Conservation (phyloP, 2,888 invertebrate species). For the Tachina grossa region DNA sequence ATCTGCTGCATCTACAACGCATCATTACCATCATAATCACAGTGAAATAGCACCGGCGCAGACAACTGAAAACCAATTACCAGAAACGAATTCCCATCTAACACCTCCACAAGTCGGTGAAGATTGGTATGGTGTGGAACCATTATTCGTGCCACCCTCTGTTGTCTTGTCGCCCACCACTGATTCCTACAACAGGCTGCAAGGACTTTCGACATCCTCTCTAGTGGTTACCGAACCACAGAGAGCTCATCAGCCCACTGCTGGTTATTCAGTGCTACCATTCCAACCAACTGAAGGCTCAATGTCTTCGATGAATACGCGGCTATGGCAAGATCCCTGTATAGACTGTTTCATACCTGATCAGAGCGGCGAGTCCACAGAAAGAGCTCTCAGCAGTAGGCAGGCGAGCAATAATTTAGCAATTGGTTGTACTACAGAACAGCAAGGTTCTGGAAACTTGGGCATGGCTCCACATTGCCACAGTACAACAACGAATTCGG, state of each 20-base stretch:
- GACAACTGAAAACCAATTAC: conserved; percentile 20
- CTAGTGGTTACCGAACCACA: conserved; percentile 50
- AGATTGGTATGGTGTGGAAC: conserved; percentile 61
- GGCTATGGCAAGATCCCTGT: conserved; percentile 62
- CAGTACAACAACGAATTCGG: conserved; percentile 48
- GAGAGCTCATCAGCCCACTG: conserved; percentile 63
- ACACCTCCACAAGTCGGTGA: conserved; percentile 24
- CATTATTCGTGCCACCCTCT: conserved; percentile 40
- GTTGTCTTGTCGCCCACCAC: conserved; percentile 42
- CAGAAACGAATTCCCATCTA: conserved; percentile 12
- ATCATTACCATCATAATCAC: conserved; percentile 41
- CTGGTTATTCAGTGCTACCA: conserved; percentile 49
- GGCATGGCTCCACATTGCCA: conserved; percentile 55
- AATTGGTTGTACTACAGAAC: conserved; percentile 44
- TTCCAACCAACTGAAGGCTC: conserved; percentile 52
- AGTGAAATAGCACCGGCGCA: conserved; percentile 20
- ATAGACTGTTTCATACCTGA: conserved; percentile 66
- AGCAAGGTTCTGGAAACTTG: conserved; percentile 22
- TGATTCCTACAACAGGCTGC: conserved; percentile 39
- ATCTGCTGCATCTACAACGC: conserved; percentile 25
- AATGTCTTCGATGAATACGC: conserved; percentile 35
- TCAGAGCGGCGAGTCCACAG: conserved; percentile 22
- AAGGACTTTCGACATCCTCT: conserved; percentile 27
- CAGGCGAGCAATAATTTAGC: conserved; percentile 39
- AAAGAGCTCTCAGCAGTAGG: conserved; percentile 31